Base-by-base conservation (phyloP, 2,797 vertebrate species). In the Aldrovandia affinis region DNA sequence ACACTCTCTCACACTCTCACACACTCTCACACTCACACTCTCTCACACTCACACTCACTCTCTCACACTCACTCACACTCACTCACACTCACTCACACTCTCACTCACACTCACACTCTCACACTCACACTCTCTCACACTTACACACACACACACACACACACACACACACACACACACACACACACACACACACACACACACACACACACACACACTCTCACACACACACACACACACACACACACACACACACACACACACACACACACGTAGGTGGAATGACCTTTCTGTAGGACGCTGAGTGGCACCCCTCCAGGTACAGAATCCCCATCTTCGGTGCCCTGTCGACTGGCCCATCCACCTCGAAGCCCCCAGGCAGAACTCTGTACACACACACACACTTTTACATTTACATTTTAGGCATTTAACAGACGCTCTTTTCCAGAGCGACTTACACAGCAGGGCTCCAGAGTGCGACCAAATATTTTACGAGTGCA, bases 351-450 rank as follows among this genome's bases (percentile, higher is more conserved):
- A 12, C 81, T 8, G n/a, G 25, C 79, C 90, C 50, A 3, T 96
- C 95, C 75, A 93, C 83, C 86, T 97, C 96, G 82, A 98, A 96
- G 9, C 97, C 97, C 97, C 97, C 22, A 97, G 92, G 83, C 96
- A 96, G 75, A 98, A 93, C 44, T 94, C 98, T 99, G 91, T 65
- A 8, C 15, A 79, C 0, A 14, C 12, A 84, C 30, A 44, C 15
- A 14, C 54, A 83, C 36, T 10, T 3, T 18, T 3, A 30, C 20
- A 8, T 20, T 68, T 65, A 84, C 86, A 84, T 36, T n/a, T n/a
- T n/a, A n/a, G n/a, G n/a, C n/a, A n/a, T n/a, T n/a, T n/a, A n/a
- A n/a, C n/a, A n/a, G n/a, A n/a, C n/a, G n/a, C n/a, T n/a, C n/a
- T n/a, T n/a, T n/a, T n/a, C n/a, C n/a, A n/a, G n/a, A n/a, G n/a